A percentile compares a stretch with the other conserved stretches of the same genome.
phyloP scores from a whole-genome alignment of 2,888 invertebrate species.

The Eupsilia transversa region DNA sequence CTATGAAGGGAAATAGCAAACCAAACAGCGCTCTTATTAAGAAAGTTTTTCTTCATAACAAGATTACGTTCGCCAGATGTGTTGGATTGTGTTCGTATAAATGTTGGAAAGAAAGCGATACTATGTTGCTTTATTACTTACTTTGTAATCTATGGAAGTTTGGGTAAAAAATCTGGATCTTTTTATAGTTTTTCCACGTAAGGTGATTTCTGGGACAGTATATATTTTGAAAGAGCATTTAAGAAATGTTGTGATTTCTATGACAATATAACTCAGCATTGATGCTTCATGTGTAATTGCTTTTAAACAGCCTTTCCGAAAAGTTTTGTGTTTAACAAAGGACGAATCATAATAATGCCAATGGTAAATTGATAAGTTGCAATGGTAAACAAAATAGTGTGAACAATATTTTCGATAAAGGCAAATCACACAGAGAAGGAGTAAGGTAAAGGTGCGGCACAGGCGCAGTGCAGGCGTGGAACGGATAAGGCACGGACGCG shows the following conservation, averaged over 20 bases:
- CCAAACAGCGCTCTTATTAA: slow-evolving; percentile 88
- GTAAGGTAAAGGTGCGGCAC: too few species aligned
- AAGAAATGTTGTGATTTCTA: not conserved
- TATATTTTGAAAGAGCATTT: not conserved
- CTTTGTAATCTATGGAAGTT: slow-evolving; percentile 35
- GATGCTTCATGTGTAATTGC: not conserved
- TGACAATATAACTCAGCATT: not conserved
- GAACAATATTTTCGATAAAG: not conserved
- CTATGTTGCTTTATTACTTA: slow-evolving; percentile 55
- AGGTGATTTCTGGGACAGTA: not conserved
- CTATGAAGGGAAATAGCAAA: slow-evolving; percentile 78
- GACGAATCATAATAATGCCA: not conserved
- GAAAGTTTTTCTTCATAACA: slow-evolving; percentile 90
- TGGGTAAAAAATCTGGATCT: slow-evolving; percentile 27
- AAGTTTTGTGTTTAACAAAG: not conserved
- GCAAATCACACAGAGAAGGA: too few species aligned
- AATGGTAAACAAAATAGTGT: not conserved
- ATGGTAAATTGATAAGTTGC: not conserved
- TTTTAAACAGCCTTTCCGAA: not conserved
- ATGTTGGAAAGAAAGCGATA: slow-evolving; percentile 72
- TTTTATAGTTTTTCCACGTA: not conserved
- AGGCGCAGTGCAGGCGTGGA: too few species aligned
- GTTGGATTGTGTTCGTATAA: slow-evolving; percentile 82
- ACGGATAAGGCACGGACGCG: too few species aligned
- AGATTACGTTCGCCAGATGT: slow-evolving; percentile 89